Evolutionary conservation across 2,888 invertebrate genomes (phyloP).

Genomic region (Dasypogon diadema): DNA sequence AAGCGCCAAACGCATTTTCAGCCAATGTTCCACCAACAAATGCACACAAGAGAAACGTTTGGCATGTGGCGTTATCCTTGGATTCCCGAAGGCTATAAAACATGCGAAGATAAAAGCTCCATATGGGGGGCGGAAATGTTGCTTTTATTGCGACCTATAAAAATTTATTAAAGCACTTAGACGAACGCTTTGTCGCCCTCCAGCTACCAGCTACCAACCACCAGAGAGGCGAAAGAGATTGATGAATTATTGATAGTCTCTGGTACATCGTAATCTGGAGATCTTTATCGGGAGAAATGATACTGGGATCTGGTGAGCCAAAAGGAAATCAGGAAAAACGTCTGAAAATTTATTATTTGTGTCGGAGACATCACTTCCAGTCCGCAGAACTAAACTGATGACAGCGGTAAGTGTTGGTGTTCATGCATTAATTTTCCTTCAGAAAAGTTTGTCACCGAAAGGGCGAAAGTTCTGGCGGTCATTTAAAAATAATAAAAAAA

Average conservation of each 20-base stretch:
- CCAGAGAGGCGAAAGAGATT: slow-evolving; percentile 20
- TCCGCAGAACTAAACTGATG: background rate
- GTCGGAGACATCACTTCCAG: background rate
- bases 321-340: background rate
- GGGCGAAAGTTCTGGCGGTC: slow-evolving; percentile 11
- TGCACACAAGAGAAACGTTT: background rate
- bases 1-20: slow-evolving; percentile 10
- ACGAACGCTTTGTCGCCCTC: slow-evolving; percentile 44
- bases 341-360: background rate
- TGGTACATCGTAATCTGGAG: slow-evolving; percentile 26
- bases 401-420: background rate
- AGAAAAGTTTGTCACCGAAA: background rate
- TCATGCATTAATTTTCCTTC: slow-evolving; percentile 26
- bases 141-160: slow-evolving; percentile 44
- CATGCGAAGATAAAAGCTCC: slow-evolving; percentile 38
- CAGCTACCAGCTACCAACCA: background rate
- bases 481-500: slow-evolving; percentile 30
- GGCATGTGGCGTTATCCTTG: background rate
- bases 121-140: slow-evolving; percentile 26
- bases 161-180: slow-evolving; percentile 47
- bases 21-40: background rate
- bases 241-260: slow-evolving; percentile 49
- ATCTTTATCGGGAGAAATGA: slow-evolving; percentile 1
- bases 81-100: slow-evolving; percentile 39
- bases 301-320: background rate